Conservation (phyloP, 2,113 vertebrate species). For the Lutjanus erythropterus region DNA sequence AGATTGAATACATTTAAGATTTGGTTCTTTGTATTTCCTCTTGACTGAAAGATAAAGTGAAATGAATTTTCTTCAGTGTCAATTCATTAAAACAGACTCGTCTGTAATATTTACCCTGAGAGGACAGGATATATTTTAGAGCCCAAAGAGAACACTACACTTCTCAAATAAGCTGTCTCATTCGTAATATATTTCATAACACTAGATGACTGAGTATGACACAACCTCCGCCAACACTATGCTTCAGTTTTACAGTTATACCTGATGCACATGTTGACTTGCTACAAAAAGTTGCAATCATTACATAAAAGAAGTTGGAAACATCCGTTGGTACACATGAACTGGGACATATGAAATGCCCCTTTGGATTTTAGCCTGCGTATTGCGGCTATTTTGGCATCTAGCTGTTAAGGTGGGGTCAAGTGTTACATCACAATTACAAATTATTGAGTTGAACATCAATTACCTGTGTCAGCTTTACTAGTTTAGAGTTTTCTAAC, state of each 20-base stretch:
- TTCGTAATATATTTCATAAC: slow-evolving; percentile 3
- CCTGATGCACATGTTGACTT: neutral
- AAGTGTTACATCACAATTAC: neutral
- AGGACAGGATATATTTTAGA: neutral
- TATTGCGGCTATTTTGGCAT: neutral
- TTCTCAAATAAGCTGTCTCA: neutral
- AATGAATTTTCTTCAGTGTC: neutral
- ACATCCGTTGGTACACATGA: neutral
- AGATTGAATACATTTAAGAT: slow-evolving; percentile 6
- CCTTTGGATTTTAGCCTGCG: neutral
- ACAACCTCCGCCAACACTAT: neutral
- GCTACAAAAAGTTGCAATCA: neutral
- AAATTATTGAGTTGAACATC: neutral
- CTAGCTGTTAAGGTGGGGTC: neutral
- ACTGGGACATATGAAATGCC: neutral
- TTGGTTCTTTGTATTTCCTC: neutral
- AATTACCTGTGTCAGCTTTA: neutral
- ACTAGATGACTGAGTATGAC: neutral
- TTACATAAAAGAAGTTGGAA: neutral
- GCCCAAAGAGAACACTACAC: neutral
- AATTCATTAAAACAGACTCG: neutral
- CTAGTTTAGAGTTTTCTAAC: neutral
- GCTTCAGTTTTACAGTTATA: neutral
- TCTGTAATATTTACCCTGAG: neutral
- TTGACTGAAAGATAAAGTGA: neutral